Evolutionary conservation across 1,140 invertebrate genomes (phyloP).

Genomic region (Cardiocondyla obscurior): DNA sequence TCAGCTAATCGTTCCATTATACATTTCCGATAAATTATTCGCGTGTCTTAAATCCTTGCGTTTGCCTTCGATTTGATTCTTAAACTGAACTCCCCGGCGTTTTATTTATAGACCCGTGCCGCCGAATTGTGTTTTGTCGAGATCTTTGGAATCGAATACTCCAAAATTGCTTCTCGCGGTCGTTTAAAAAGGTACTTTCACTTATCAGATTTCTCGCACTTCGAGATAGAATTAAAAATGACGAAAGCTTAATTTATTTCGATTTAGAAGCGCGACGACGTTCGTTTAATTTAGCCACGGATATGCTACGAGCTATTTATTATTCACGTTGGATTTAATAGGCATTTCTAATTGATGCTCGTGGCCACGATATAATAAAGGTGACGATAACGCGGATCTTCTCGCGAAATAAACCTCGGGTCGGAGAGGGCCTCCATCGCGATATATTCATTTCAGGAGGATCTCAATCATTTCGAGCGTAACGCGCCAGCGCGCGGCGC

Average conservation of each 20-base stretch:
- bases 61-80: background rate
- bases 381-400: background rate
- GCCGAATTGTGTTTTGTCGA: background rate
- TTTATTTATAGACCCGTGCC: background rate
- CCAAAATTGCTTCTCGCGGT: background rate
- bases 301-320: background rate
- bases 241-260: background rate
- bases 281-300: background rate
- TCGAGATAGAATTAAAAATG: background rate
- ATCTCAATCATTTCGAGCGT: background rate
- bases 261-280: background rate
- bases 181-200: background rate
- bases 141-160: background rate
- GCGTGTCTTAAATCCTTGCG: background rate
- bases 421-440: background rate
- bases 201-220: background rate
- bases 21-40: background rate
- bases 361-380: background rate
- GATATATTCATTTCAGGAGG: background rate
- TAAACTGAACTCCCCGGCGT: too few relatives aligned
- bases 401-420: background rate
- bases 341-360: background rate
- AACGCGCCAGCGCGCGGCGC: background rate
- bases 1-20: constrained; percentile 4
- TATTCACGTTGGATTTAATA: constrained; percentile 2